Percentiles rank a stretch among this genome's conserved stretches.
Evolutionary conservation across 1,140 invertebrate genomes (phyloP).

Genomic region (Trinorchestia longiramus): DNA sequence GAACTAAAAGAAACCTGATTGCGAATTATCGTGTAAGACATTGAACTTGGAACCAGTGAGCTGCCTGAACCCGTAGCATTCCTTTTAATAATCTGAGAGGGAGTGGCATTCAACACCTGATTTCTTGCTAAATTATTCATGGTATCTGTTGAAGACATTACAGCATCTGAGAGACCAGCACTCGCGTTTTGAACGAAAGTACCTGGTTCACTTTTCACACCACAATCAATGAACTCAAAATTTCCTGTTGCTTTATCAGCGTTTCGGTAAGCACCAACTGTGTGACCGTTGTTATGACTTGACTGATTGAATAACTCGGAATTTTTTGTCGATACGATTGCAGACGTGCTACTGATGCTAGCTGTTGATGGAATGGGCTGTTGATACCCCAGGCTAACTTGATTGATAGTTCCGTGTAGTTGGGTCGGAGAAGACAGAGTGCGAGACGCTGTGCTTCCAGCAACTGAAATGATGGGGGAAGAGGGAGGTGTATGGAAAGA

Average conservation of each 20-base stretch:
- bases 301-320: background rate
- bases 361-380: background rate
- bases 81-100: background rate
- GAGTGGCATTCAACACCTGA: background rate
- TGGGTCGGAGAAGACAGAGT: background rate
- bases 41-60: background rate
- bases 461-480: background rate
- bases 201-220: background rate
- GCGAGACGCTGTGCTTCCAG: background rate
- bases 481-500: conserved; percentile 4
- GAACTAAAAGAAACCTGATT: background rate
- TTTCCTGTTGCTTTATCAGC: background rate
- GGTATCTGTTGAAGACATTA: background rate
- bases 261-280: background rate
- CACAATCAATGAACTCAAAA: background rate
- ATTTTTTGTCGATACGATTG: background rate
- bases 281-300: background rate
- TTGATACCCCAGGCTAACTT: background rate
- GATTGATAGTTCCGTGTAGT: background rate
- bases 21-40: background rate
- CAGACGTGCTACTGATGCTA: background rate
- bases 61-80: background rate
- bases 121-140: background rate
- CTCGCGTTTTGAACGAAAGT: background rate
- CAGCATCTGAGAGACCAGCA: background rate